These are phyloP conservation scores for Tricholaema leucomelas DNA, from an alignment of 2,113 vertebrate genomes.

Conservation along the genomic window DNA sequence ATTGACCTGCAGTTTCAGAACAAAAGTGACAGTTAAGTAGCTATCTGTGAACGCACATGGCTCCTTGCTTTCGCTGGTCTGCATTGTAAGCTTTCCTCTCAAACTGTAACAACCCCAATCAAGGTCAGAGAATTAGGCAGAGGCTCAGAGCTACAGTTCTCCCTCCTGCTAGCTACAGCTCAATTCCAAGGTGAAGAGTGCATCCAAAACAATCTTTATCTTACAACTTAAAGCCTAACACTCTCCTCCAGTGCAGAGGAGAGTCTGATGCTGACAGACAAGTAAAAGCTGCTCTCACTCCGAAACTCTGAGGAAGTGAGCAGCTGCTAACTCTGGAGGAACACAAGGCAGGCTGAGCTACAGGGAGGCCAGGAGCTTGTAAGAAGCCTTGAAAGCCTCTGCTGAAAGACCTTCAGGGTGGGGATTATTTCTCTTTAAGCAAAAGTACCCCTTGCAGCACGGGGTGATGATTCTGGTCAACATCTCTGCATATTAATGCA, in stretches of 20 bases:
- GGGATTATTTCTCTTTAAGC: background rate
- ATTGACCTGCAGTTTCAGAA: background rate
- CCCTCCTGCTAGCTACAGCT: background rate
- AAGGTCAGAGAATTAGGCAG: background rate
- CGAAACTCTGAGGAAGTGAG: background rate
- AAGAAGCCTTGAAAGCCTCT: background rate
- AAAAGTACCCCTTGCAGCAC: background rate
- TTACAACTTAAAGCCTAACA: background rate
- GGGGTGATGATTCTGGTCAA: background rate
- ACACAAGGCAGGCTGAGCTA: background rate
- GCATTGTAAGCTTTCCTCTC: background rate
- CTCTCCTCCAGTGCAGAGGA: background rate
- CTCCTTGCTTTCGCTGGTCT: background rate
- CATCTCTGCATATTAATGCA: background rate
- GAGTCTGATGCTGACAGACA: background rate
- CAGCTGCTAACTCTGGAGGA: background rate
- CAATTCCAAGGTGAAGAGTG: background rate
- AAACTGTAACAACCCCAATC: background rate
- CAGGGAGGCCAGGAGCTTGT: background rate
- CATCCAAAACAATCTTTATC: background rate
- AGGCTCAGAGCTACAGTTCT: background rate
- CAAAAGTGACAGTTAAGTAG: background rate
- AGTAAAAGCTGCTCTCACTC: background rate
- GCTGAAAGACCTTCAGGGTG: background rate
- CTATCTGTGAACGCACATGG: background rate